Evolutionary conservation across 37 sponge, comb jelly and placozoan genomes (phyloP).

Genomic region (Crambe crambe): DNA sequence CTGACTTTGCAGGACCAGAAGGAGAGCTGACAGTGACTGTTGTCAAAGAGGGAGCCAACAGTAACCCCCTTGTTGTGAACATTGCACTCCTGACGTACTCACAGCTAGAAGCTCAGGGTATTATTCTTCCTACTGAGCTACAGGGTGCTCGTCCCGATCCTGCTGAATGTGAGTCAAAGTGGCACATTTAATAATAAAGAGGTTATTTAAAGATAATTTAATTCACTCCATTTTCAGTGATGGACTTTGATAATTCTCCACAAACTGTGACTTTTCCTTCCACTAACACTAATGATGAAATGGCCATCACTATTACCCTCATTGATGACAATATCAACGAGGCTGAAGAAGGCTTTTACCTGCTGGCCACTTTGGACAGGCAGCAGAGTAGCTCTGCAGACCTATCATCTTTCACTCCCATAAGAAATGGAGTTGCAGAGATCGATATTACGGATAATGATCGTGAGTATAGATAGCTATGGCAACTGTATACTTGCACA

Average conservation of each 20-base stretch:
- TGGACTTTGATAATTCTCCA: background rate
- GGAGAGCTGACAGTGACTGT: background rate
- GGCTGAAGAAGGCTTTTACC: conserved; percentile 7
- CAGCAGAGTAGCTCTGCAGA: background rate
- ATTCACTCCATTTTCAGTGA: too few relatives aligned
- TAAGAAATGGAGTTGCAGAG: conserved; percentile 7
- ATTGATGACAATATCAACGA: conserved; percentile 20
- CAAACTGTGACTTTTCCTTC: background rate
- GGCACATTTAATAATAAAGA: background rate
- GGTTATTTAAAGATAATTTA: background rate
- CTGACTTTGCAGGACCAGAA: conserved; percentile 2
- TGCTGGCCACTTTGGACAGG: background rate
- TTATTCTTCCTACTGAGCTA: background rate
- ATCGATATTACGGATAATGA: conserved; percentile 18
- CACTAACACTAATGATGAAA: background rate
- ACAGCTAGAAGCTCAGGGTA: background rate
- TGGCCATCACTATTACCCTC: background rate
- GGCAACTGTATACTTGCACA: too few relatives aligned
- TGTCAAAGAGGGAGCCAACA: background rate
- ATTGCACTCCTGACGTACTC: background rate
- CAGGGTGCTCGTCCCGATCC: background rate
- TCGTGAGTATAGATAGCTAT: background rate
- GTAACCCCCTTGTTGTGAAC: background rate
- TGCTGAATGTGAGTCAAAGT: conserved; percentile 26
- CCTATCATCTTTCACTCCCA: background rate